Conservation (phyloP, 2,113 vertebrate genomes). For the Esox niger region DNA sequence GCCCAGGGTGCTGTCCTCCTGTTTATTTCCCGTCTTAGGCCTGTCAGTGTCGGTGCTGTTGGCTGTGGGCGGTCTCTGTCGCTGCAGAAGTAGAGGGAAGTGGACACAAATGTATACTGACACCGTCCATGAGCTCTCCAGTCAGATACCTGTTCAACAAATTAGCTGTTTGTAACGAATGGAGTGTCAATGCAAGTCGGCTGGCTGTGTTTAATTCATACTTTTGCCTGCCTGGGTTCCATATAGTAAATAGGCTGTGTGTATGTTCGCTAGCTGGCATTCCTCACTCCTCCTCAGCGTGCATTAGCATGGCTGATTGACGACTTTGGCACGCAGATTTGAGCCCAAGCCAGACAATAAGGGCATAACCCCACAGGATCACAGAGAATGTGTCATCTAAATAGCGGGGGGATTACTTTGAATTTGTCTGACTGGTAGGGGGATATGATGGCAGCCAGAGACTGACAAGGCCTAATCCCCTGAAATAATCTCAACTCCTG, state of each 20-base stretch:
- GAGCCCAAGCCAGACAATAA: constrained; percentile 42
- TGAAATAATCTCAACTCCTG: constrained; percentile 49
- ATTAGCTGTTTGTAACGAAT: too few relatives aligned
- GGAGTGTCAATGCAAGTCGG: not conserved
- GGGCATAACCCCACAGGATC: constrained; percentile 55
- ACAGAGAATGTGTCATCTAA: constrained; percentile 67
- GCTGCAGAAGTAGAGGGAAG: constrained; percentile 54
- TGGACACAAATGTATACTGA: not conserved
- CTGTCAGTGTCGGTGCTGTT: constrained; percentile 74
- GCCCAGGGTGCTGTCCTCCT: constrained; percentile 76
- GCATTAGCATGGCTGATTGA: constrained; percentile 58
- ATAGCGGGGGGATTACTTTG: constrained; percentile 62
- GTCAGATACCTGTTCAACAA: constrained; percentile 5
- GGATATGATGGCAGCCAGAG: constrained; percentile 58
- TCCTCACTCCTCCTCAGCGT: constrained; percentile 30
- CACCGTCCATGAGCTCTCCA: not conserved
- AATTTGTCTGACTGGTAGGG: constrained; percentile 60
- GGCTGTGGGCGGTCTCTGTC: constrained; percentile 75
- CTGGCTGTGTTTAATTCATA: not conserved
- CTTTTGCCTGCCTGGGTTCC: constrained; percentile 16
- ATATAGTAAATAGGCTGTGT: constrained; percentile 51
- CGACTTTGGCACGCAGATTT: constrained; percentile 57
- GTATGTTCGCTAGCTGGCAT: constrained; percentile 38
- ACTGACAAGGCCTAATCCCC: constrained; percentile 63
- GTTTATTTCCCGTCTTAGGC: constrained; percentile 62